phyloP scores from a whole-genome alignment of 1,140 invertebrate genomes.

The Tetramorium alpestre region DNA sequence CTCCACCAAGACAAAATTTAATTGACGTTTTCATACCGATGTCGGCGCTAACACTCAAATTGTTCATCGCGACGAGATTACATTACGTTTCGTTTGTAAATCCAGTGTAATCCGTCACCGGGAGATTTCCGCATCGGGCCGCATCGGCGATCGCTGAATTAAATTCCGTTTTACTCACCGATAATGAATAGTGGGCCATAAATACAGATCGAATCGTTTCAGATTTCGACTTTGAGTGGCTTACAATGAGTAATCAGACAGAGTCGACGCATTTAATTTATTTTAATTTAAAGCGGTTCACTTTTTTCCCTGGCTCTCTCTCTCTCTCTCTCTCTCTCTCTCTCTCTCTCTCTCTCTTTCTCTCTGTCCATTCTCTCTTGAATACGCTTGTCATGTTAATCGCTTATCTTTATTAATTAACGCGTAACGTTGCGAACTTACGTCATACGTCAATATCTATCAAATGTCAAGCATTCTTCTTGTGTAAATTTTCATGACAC shows the following conservation, averaged over 20 bases:
- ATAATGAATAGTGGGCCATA: neutral
- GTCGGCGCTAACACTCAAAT: constrained; percentile 6
- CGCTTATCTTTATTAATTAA: constrained; percentile 37
- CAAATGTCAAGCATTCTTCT: neutral
- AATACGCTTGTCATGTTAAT: neutral
- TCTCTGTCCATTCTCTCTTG: neutral
- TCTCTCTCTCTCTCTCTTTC: too few species aligned
- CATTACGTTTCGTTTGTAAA: neutral
- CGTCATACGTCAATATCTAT: constrained; percentile 32
- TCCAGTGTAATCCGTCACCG: neutral
- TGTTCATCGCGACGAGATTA: neutral
- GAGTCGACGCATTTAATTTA: neutral
- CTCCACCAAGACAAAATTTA: neutral
- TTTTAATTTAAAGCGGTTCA: constrained; percentile 4
- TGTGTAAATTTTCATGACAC: constrained; percentile 19
- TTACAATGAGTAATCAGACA: neutral
- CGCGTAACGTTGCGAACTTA: neutral
- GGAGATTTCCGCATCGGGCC: neutral
- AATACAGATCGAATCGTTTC: neutral
- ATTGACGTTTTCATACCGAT: constrained; percentile 1
- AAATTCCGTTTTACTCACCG: constrained; percentile 1
- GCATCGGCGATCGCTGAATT: neutral
- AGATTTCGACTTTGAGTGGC: neutral
- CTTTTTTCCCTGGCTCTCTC: too few species aligned
- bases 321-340: too few species aligned